phyloP scores from a whole-genome alignment of 2,888 invertebrate genomes.

The Isoperla grammatica region DNA sequence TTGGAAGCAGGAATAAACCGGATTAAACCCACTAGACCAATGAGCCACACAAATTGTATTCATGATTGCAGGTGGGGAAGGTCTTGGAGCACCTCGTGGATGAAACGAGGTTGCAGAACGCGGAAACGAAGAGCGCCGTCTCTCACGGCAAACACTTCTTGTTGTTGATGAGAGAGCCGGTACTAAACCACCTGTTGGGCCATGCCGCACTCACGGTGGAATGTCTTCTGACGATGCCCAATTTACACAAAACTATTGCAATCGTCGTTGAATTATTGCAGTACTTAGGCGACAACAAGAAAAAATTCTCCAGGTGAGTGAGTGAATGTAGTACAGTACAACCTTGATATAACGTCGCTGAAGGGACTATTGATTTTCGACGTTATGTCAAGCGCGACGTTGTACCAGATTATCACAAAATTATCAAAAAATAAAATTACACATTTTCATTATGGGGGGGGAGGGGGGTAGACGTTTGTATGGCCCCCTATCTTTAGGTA shows the following conservation, averaged over 20 bases:
- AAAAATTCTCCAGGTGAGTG: background rate
- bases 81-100: slow-evolving; percentile 17
- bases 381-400: too few species aligned
- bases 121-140: slow-evolving; percentile 9
- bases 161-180: slow-evolving; percentile 10
- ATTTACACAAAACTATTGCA: background rate
- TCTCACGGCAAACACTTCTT: slow-evolving; percentile 28
- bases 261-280: slow-evolving; percentile 13
- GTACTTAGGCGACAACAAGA: slow-evolving; percentile 7
- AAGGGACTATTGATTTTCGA: too few species aligned
- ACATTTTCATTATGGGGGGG: too few species aligned
- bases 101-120: slow-evolving; percentile 5
- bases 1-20: too few species aligned
- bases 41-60: too few species aligned
- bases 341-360: too few species aligned
- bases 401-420: too few species aligned
- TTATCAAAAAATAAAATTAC: too few species aligned
- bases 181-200: slow-evolving; percentile 18
- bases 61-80: slow-evolving; percentile 12
- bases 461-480: too few species aligned
- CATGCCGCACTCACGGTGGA: slow-evolving; percentile 11
- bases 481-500: too few species aligned
- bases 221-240: slow-evolving; percentile 5
- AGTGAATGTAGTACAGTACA: too few species aligned
- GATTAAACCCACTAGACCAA: too few species aligned